Percentiles rank a stretch among this genome's conserved stretches.
Conservation (phyloP, 2,113 vertebrate species). For the Tachysurus fulvidraco region DNA sequence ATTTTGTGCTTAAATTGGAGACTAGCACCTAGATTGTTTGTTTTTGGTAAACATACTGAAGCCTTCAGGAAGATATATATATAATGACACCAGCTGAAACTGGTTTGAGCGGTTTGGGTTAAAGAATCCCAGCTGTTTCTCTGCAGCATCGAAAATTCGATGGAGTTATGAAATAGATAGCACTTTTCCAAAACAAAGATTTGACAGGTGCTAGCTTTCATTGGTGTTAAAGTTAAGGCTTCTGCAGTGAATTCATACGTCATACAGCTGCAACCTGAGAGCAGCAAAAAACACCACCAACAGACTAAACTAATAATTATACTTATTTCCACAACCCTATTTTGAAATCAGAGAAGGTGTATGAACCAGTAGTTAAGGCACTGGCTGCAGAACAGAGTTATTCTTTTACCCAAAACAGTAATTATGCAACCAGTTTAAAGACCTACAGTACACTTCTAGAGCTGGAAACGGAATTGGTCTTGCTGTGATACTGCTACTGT, state of each 20-base stretch:
- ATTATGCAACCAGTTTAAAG: neutral
- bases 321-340: neutral
- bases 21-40: neutral
- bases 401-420: neutral
- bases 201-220: neutral
- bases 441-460: neutral
- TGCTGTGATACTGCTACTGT: neutral
- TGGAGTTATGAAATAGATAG: neutral
- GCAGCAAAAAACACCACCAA: neutral
- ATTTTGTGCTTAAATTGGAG: neutral
- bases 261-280: neutral
- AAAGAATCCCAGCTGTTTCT: slow-evolving; percentile 8
- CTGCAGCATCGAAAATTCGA: neutral
- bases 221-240: neutral
- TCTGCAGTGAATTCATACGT: neutral
- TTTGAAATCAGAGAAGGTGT: neutral
- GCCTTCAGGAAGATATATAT: slow-evolving; percentile 10
- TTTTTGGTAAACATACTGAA: neutral
- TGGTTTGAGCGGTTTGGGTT: slow-evolving; percentile 21
- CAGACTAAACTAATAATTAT: neutral
- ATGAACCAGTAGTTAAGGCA: neutral
- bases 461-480: neutral
- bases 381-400: neutral
- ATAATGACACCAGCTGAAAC: slow-evolving; percentile 27
- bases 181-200: neutral